Conservation (phyloP, 1,140 invertebrate genomes). For the Drosophila bipectinata region DNA sequence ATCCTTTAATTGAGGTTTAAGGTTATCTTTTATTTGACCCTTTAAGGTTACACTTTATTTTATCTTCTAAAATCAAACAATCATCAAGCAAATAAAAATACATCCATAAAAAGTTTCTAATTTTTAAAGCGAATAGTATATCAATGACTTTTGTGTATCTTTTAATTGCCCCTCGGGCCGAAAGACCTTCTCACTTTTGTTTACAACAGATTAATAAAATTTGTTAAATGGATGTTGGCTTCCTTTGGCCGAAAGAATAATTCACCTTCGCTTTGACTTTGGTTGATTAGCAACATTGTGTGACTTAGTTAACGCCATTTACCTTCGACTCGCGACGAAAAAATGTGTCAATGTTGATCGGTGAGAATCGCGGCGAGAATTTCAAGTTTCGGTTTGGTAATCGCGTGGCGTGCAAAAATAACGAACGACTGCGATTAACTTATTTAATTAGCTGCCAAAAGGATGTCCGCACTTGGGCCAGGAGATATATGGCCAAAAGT, state of each 20-base stretch:
- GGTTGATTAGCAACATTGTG: slow-evolving; percentile 64
- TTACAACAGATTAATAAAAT: slow-evolving; percentile 46
- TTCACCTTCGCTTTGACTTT: slow-evolving; percentile 40
- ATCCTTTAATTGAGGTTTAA: too few species aligned
- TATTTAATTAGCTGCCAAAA: slow-evolving; percentile 47
- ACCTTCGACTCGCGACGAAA: slow-evolving; percentile 31
- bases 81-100: slow-evolving; percentile 18
- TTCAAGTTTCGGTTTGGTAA: slow-evolving; percentile 1
- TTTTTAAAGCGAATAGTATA: slow-evolving; percentile 11
- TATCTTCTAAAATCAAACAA: not conserved
- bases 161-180: slow-evolving; percentile 6
- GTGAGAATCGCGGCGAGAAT: slow-evolving; percentile 33
- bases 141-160: slow-evolving; percentile 21
- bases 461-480: slow-evolving; percentile 13
- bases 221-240: slow-evolving; percentile 22
- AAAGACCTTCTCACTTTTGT: slow-evolving; percentile 46
- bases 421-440: slow-evolving; percentile 44
- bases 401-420: slow-evolving; percentile 21
- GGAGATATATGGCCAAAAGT: slow-evolving; percentile 31
- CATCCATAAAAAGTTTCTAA: slow-evolving; percentile 29
- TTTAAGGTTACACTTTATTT: not conserved
- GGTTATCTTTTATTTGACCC: too few species aligned
- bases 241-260: slow-evolving; percentile 20
- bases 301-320: slow-evolving; percentile 27
- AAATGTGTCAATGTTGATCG: slow-evolving; percentile 41